Conservation (phyloP, 2,113 vertebrate genomes). For the Brachyhypopomus gauderio region DNA sequence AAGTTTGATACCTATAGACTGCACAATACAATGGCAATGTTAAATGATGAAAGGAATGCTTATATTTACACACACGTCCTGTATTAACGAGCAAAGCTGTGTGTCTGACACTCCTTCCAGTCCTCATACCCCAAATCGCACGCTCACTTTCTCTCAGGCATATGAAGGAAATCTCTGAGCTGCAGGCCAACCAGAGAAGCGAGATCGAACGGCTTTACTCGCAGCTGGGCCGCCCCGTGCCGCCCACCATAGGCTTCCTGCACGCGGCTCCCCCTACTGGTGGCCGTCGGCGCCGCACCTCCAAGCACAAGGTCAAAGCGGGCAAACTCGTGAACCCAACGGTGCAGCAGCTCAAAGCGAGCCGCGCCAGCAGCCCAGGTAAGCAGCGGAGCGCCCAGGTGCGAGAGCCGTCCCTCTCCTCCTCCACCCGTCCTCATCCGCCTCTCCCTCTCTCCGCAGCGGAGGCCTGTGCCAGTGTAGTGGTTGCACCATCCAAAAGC, state of each 20-base stretch:
- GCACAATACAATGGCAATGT: slow-evolving; percentile 90
- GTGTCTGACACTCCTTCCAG: not conserved
- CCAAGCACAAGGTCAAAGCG: slow-evolving; percentile 90
- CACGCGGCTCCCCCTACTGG: slow-evolving; percentile 84
- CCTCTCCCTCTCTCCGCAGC: slow-evolving; percentile 19
- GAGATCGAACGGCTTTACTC: slow-evolving; percentile 92
- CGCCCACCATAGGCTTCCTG: slow-evolving; percentile 84
- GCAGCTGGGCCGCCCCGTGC: slow-evolving; percentile 87
- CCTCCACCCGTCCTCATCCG: no score
- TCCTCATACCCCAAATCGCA: not conserved
- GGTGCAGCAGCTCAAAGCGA: slow-evolving; percentile 87
- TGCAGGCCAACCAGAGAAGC: slow-evolving; percentile 91
- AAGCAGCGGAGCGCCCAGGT: slow-evolving; percentile 58
- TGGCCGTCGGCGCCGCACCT: slow-evolving; percentile 84
- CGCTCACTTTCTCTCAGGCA: slow-evolving; percentile 82
- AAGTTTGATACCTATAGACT: no score
- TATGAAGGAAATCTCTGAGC: slow-evolving; percentile 94
- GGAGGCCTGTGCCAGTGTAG: slow-evolving; percentile 69
- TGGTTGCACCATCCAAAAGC: slow-evolving; percentile 73
- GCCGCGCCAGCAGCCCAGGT: slow-evolving; percentile 57
- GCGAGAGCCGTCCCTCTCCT: no score
- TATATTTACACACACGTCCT: no score
- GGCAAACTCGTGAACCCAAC: slow-evolving; percentile 90
- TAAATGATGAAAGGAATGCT: no score
- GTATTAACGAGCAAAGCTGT: slow-evolving; percentile 60